Base-by-base conservation (phyloP, 2,888 invertebrate species). In the Conops quadrifasciatus region DNA sequence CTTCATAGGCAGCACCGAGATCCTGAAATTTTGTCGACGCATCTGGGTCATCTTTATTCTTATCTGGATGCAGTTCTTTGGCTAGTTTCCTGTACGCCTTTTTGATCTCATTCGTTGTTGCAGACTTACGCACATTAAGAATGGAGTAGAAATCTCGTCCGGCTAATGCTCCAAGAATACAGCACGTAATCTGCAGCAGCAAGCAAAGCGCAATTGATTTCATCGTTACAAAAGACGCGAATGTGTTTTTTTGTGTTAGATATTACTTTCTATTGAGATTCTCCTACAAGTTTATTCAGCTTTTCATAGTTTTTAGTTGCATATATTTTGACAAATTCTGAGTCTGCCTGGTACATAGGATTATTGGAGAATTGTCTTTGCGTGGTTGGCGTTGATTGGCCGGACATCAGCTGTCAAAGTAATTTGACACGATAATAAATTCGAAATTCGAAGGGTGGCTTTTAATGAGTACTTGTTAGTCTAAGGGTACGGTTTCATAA, bases 1-100 rank as follows among this genome's bases (percentile, higher is more conserved):
- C 96, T 87, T 98, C 98, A 83, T 98, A 98, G 0, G 98, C 98
- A 13, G 97, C 96, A 30, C 96, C 95, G 64, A 98, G 88, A 83
- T 98, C 96, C 87, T 97, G 95, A 84, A 99, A 99, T 85, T 96
- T 96, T 79, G 92, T 91, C 0, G 95, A 93, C 0, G 99, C 95
- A 69, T 94, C 90, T 0, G 96, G 95, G 87, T 99, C 98, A 85
- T 94, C 93, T 83, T 92, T 91, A 85, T 99, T 98, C 85, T 96
- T 97, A 82, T 99, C 99, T 16, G 99, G 99, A 90, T 99, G 99
- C 75, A 97, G 87, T 84, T 97, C 95, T 88, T 96, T 98, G 24
- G 99, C 99, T 86, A 96, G 86, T 81, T 92, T 93, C 82, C 98
- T 89, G 87, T 98, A 99, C 58, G 98, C 97, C 88, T 98, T 98